Evolutionary conservation across 2,113 vertebrate genomes (phyloP).

Genomic region (Ammodytes dubius): DNA sequence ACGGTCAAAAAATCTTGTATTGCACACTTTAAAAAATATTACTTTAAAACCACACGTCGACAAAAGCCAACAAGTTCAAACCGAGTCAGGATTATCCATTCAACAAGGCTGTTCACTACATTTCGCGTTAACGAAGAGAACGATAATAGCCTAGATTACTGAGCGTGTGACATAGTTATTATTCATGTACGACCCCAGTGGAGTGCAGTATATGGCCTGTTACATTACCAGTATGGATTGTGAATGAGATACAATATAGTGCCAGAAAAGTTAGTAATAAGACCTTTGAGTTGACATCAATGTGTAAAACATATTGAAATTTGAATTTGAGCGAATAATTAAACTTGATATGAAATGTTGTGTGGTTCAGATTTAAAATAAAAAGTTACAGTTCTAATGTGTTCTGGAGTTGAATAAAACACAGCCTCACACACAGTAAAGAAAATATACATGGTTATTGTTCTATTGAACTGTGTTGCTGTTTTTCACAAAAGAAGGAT

Average conservation of each 20-base stretch:
- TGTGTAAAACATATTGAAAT: background rate
- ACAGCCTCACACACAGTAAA: background rate
- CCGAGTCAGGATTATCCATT: no score
- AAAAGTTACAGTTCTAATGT: background rate
- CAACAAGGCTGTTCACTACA: no score
- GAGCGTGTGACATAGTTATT: no score
- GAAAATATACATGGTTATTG: background rate
- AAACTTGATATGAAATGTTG: background rate
- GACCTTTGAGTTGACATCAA: background rate
- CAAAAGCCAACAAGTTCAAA: background rate
- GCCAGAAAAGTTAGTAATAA: background rate
- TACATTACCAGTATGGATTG: no score
- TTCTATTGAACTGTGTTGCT: background rate
- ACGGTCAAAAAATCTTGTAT: background rate
- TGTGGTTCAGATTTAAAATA: background rate
- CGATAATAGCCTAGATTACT: no score
- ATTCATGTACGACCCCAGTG: no score
- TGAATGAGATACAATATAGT: background rate
- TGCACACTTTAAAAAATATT: background rate
- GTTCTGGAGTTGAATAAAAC: background rate
- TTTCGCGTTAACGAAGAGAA: no score
- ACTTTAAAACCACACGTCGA: background rate
- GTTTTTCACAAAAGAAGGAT: background rate
- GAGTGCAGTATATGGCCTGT: no score
- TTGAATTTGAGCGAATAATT: background rate